These are phyloP conservation scores for Eucera pruinosa DNA, from an alignment of 2,888 invertebrate genomes.

Conservation along the genomic window DNA sequence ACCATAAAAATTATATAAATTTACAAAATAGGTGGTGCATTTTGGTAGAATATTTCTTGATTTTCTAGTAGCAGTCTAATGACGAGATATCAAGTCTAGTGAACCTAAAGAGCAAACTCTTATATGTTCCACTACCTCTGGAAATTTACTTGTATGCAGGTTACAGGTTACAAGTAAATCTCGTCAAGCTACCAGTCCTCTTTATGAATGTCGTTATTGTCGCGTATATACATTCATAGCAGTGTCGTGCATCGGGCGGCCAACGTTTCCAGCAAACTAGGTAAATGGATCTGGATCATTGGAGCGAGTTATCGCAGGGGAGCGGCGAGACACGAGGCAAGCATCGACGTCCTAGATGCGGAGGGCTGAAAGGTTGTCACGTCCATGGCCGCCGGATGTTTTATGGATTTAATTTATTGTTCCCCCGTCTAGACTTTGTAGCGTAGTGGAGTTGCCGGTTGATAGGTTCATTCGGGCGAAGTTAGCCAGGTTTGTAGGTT, in stretches of 20 bases:
- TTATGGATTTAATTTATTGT: slow-evolving; percentile 34
- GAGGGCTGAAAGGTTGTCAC: slow-evolving; percentile 33
- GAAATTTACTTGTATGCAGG: background rate
- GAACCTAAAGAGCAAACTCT: no score
- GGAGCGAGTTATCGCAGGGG: slow-evolving; percentile 40
- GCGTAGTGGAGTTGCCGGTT: background rate
- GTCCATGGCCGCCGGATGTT: slow-evolving; percentile 15
- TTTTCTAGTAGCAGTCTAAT: no score
- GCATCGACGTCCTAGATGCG: slow-evolving; percentile 37
- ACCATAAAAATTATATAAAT: no score
- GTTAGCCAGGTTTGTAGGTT: background rate
- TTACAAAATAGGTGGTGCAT: no score
- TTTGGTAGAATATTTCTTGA: no score
- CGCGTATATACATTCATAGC: background rate
- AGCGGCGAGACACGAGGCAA: slow-evolving; percentile 12
- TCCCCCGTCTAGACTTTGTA: background rate
- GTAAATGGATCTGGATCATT: slow-evolving; percentile 76
- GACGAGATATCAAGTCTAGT: no score
- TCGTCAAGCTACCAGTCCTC: slow-evolving; percentile 23
- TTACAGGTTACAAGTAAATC: slow-evolving; percentile 6
- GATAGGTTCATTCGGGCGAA: background rate
- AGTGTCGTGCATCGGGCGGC: slow-evolving; percentile 8
- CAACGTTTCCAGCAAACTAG: slow-evolving; percentile 69
- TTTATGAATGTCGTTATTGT: background rate
- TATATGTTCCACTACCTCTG: no score